Percentiles rank a stretch among this genome's conserved stretches.
Conservation (phyloP, 2,113 vertebrate species). For the Clarias macrocephalus region DNA sequence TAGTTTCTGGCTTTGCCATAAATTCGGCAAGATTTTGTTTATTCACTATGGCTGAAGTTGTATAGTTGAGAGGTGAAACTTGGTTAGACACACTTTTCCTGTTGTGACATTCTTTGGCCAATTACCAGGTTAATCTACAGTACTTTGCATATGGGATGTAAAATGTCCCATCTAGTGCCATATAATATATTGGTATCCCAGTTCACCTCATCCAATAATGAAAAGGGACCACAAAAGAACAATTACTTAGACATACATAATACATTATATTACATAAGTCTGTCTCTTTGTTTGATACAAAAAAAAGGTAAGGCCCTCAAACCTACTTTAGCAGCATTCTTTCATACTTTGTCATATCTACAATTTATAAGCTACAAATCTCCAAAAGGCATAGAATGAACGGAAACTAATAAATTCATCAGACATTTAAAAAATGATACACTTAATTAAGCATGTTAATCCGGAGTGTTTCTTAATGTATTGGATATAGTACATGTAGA, state of each 20-base stretch:
- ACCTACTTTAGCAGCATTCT: conserved; percentile 1
- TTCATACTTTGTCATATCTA: conserved; percentile 19
- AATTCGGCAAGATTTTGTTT: background rate
- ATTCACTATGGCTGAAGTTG: background rate
- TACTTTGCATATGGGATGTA: background rate
- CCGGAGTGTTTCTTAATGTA: background rate
- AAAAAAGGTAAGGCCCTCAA: background rate
- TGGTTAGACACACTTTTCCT: background rate
- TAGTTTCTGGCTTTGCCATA: background rate
- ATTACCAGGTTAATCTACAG: background rate
- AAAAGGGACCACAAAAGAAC: background rate
- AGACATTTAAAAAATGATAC: conserved; percentile 40
- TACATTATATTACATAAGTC: background rate
- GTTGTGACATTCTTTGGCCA: background rate
- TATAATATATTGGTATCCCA: background rate
- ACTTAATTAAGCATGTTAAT: background rate
- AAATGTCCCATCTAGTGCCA: background rate
- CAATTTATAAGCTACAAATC: conserved; percentile 46
- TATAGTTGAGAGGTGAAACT: background rate
- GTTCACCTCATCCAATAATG: background rate
- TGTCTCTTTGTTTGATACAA: background rate
- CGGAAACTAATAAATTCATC: conserved; percentile 50
- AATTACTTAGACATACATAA: background rate
- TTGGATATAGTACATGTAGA: conserved; percentile 17
- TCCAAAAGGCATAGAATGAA: conserved; percentile 58